Evolutionary conservation across 2,888 invertebrate species (phyloP), one percentile per base, ranked within the genome.

Genomic region (Phorcus lineatus): DNA sequence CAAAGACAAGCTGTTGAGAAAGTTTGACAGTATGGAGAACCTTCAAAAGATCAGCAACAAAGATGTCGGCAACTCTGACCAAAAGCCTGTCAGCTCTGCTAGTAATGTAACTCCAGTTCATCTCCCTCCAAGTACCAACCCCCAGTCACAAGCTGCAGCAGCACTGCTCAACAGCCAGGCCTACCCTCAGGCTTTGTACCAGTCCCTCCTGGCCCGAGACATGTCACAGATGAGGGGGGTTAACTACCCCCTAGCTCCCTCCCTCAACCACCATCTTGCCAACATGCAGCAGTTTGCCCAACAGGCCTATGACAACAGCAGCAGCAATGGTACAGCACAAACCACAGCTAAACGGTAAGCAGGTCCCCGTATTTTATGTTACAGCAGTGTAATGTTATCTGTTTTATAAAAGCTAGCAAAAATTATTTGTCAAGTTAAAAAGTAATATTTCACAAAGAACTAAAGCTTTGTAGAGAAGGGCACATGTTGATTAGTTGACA

Each of bases 1-100:
- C 22, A 90, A 90, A 77, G 90, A 91, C 77, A 90, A 90, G 80
- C 80, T 90, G 22, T 82, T 89, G 79, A 81, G 87, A 40, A 89
- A 88, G 80, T 88, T 86, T 79, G 88, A 88, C 81, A 90, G 89
- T 80, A 84, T 84, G 80, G 89, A 90, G 80, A 89, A 89, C 74
- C 83, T 90, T 19, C 82, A 79, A 77, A 88, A 86, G 80, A 83
- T 85, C n/a, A 81, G 9, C 24, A 52, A 47, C 19, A 36, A 55
- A 53, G 55, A 54, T 47, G 66, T 28, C 11, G n/a, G 19, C 11
- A n/a, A 57, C n/a, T 11, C 54, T 9, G 16, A 70, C 6, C 57
- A 17, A 4, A 22, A 22, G 40, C 19, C 19, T 4, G 17, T 22
- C 11, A 31, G 22, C n/a, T 31, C 57, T 24, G 24, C 31, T 17